Evolutionary conservation across 2,797 vertebrate species (phyloP).

Genomic region (Danio choprae): DNA sequence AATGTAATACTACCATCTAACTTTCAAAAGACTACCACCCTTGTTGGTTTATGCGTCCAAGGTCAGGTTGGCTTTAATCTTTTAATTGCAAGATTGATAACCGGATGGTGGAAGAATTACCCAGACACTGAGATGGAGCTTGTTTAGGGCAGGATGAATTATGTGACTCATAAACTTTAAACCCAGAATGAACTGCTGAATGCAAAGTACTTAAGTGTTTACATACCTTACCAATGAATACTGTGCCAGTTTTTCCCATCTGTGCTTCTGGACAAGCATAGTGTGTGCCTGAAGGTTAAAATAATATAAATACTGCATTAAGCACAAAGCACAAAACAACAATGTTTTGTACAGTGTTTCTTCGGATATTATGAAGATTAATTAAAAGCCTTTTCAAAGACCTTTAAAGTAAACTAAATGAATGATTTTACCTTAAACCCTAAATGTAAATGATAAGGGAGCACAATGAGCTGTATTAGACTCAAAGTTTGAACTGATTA

Average conservation of each 20-base stretch:
- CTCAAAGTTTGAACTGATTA: no score
- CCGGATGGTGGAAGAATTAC: slow-evolving; percentile 79
- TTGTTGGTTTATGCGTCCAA: slow-evolving; percentile 80
- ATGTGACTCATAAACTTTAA: slow-evolving; percentile 81
- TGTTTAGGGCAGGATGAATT: slow-evolving; percentile 83
- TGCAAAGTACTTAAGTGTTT: slow-evolving; percentile 79
- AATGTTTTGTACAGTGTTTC: no score
- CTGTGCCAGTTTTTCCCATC: not conserved
- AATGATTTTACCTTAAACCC: no score
- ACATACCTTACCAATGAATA: slow-evolving; percentile 64
- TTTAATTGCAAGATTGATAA: slow-evolving; percentile 76
- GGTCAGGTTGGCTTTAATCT: slow-evolving; percentile 77
- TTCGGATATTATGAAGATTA: no score
- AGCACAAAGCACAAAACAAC: no score
- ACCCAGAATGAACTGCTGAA: slow-evolving; percentile 79
- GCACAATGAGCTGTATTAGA: no score
- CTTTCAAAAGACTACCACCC: slow-evolving; percentile 77
- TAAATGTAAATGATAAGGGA: no score
- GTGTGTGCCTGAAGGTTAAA: not conserved
- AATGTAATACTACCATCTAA: slow-evolving; percentile 78
- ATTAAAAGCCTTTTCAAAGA: no score
- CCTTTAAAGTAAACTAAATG: no score
- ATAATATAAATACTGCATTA: not conserved
- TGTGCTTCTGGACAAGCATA: not conserved
- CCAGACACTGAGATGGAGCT: slow-evolving; percentile 76